Conservation (phyloP, 2,797 vertebrate genomes). For the Scleropages formosus region DNA sequence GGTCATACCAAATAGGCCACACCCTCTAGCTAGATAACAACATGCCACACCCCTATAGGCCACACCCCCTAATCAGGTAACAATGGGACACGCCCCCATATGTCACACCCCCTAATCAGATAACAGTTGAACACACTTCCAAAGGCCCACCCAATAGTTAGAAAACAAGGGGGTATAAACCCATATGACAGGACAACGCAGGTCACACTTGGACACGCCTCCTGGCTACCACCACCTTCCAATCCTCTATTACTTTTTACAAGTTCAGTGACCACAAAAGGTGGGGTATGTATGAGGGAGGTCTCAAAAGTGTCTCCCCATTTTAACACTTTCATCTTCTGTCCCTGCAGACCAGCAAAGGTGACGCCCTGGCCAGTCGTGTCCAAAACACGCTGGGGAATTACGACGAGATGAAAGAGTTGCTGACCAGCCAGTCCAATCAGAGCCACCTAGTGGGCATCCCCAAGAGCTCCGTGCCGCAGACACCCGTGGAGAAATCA, state of each 20-base stretch:
- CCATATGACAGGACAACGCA: no score
- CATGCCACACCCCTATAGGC: neutral
- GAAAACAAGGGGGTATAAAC: no score
- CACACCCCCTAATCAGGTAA: neutral
- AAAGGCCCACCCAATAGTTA: no score
- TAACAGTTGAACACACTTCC: no score
- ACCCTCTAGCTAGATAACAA: neutral
- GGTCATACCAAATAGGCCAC: neutral
- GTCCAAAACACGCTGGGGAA: constrained; percentile 91
- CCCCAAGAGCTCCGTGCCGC: constrained; percentile 78
- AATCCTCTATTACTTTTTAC: no score
- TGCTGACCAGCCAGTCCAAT: constrained; percentile 88
- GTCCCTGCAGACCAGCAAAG: constrained; percentile 81
- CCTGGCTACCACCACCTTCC: no score
- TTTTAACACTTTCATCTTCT: constrained; percentile 37
- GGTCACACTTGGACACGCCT: no score
- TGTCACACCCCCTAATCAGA: neutral
- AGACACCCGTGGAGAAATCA: constrained; percentile 75
- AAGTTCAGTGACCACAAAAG: no score
- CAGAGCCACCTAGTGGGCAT: constrained; percentile 96
- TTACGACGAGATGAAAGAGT: constrained; percentile 94
- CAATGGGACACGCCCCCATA: neutral
- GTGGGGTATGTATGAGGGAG: no score
- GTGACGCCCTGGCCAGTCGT: constrained; percentile 86
- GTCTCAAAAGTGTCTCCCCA: neutral